These are phyloP conservation scores for Myotis planiceps DNA, from an alignment of 2,797 vertebrate species.

Conservation along the genomic window DNA sequence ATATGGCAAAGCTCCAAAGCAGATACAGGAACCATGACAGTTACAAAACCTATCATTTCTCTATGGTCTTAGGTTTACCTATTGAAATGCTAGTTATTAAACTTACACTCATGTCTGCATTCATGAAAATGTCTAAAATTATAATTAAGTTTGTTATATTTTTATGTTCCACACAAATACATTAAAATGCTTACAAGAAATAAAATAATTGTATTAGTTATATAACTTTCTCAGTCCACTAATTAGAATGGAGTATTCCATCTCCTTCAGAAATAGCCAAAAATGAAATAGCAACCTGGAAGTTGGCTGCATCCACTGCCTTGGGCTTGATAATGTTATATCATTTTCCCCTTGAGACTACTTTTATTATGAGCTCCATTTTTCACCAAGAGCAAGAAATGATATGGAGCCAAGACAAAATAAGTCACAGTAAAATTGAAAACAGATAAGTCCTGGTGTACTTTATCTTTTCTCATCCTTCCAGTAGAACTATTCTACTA, in stretches of 20 bases:
- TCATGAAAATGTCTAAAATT: neutral
- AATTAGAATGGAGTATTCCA: neutral
- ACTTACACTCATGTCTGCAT: neutral
- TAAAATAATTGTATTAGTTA: neutral
- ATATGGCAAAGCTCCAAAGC: neutral
- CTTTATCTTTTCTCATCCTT: conserved; percentile 53
- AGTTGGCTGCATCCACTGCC: neutral
- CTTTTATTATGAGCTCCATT: conserved; percentile 8
- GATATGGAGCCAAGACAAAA: conserved; percentile 45
- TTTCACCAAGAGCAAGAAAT: conserved; percentile 50
- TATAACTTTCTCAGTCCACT: neutral
- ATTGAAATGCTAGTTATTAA: neutral
- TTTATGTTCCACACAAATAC: neutral
- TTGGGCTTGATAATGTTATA: neutral
- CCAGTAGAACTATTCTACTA: neutral
- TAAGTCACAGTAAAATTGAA: conserved; percentile 45
- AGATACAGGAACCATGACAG: neutral
- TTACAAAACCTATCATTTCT: neutral
- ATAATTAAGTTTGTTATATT: neutral
- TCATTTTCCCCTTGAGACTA: neutral
- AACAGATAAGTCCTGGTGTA: neutral
- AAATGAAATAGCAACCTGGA: neutral
- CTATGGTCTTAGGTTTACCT: neutral
- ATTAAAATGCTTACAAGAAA: conserved; percentile 30
- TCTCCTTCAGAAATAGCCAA: conserved; percentile 2